Evolutionary conservation across 2,888 invertebrate genomes (phyloP).

Genomic region (Penaeus monodon): DNA sequence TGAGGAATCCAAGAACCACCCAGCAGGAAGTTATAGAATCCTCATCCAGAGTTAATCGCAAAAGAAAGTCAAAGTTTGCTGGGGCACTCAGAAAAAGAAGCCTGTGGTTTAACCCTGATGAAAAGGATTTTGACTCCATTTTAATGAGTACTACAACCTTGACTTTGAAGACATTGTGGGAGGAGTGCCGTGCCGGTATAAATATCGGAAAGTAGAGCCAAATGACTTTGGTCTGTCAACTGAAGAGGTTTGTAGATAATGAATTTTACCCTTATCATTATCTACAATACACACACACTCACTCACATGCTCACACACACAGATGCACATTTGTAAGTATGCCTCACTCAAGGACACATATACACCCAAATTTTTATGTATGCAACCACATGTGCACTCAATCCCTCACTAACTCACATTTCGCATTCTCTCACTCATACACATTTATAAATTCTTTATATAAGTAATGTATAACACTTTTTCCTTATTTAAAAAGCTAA

Average conservation of each 20-base stretch:
- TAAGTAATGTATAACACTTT: no score
- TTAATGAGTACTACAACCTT: slow-evolving; percentile 94
- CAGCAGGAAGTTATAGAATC: slow-evolving; percentile 17
- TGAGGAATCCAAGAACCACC: background rate
- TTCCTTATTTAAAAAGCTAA: no score
- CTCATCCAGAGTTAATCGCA: slow-evolving; percentile 6
- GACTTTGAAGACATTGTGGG: slow-evolving; percentile 85
- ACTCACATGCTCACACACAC: no score
- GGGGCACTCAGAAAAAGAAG: slow-evolving; percentile 81
- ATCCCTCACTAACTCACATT: no score
- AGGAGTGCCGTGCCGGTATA: slow-evolving; percentile 76
- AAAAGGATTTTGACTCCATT: slow-evolving; percentile 82
- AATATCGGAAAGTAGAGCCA: slow-evolving; percentile 88
- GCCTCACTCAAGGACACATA: no score
- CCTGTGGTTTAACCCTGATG: slow-evolving; percentile 86
- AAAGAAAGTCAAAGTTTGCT: slow-evolving; percentile 75
- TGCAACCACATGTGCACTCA: no score
- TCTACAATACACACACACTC: background rate
- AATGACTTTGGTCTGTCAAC: slow-evolving; percentile 91
- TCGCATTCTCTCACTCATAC: no score
- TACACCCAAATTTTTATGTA: no score
- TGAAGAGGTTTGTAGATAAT: slow-evolving; percentile 80
- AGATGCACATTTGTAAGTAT: no score
- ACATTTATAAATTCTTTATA: no score
- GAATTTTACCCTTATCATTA: background rate